Evolutionary conservation across 37 sponge, comb jelly and placozoan species (phyloP).

Genomic region (Halisarca cf. caerulea): DNA sequence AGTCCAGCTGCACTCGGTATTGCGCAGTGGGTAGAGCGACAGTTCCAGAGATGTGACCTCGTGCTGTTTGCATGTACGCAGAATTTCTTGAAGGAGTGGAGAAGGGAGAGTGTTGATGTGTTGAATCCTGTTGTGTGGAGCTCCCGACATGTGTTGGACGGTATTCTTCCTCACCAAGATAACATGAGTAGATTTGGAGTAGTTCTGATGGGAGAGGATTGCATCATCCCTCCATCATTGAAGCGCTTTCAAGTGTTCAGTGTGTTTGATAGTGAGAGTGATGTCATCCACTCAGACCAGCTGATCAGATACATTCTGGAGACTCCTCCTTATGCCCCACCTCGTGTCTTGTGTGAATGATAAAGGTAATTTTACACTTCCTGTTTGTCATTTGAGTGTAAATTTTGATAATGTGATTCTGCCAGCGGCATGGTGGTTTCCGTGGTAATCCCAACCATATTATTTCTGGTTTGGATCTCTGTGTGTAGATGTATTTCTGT

Average conservation of each 20-base stretch:
- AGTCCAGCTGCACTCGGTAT: conserved; percentile 8
- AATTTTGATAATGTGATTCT: too few relatives aligned
- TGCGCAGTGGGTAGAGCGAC: conserved; percentile 2
- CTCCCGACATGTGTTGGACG: conserved; percentile 12
- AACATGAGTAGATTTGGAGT: conserved; percentile 24
- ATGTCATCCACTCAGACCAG: background rate
- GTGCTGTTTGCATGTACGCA: conserved; percentile 23
- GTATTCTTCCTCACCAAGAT: background rate
- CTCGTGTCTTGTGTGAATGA: too few relatives aligned
- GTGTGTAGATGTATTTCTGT: too few relatives aligned
- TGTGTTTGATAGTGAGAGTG: background rate
- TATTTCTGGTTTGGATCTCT: too few relatives aligned
- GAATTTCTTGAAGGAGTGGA: conserved; percentile 24
- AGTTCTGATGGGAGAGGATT: background rate
- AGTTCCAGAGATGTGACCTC: background rate
- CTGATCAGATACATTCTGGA: conserved; percentile 8
- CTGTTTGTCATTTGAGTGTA: too few relatives aligned
- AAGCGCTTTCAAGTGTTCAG: background rate
- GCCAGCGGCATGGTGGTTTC: too few relatives aligned
- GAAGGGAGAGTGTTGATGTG: background rate
- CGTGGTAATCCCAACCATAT: too few relatives aligned
- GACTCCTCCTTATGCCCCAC: conserved; percentile 3
- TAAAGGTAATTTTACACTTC: too few relatives aligned
- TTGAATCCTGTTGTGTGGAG: background rate
- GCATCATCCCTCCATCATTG: background rate